These are phyloP conservation scores for Tanaodytes sp. DNA, from an alignment of 2,888 invertebrate genomes.

Conservation along the genomic window DNA sequence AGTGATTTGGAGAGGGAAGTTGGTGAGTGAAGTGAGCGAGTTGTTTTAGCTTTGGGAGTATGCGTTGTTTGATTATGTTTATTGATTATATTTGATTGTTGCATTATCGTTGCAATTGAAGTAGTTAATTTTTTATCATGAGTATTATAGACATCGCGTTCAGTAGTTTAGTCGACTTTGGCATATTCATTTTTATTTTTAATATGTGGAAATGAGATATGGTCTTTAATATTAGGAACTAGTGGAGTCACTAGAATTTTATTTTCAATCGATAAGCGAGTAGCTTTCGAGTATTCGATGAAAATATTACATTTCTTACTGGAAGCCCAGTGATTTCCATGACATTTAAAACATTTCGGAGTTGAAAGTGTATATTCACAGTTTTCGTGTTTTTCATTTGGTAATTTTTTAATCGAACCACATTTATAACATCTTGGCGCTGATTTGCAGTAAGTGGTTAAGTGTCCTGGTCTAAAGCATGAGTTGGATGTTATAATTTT, in stretches of 20 bases:
- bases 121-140: no score
- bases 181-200: no score
- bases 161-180: no score
- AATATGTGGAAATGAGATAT: neutral
- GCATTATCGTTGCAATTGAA: no score
- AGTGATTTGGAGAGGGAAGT: no score
- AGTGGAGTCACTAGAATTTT: conserved; percentile 4
- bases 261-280: neutral
- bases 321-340: conserved; percentile 12
- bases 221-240: neutral
- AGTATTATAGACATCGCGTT: no score
- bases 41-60: no score
- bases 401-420: neutral
- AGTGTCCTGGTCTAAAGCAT: conserved; percentile 6
- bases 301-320: conserved; percentile 9
- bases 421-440: conserved; percentile 8
- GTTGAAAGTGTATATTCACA: neutral
- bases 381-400: neutral
- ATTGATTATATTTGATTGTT: no score
- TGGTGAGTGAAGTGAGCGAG: no score
- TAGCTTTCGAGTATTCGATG: neutral
- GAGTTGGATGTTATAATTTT: conserved; percentile 2
- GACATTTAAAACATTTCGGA: conserved; percentile 2
- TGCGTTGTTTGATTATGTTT: no score
- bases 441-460: neutral